Evolutionary conservation across 2,888 invertebrate genomes (phyloP).

Genomic region (Erebia palarica): DNA sequence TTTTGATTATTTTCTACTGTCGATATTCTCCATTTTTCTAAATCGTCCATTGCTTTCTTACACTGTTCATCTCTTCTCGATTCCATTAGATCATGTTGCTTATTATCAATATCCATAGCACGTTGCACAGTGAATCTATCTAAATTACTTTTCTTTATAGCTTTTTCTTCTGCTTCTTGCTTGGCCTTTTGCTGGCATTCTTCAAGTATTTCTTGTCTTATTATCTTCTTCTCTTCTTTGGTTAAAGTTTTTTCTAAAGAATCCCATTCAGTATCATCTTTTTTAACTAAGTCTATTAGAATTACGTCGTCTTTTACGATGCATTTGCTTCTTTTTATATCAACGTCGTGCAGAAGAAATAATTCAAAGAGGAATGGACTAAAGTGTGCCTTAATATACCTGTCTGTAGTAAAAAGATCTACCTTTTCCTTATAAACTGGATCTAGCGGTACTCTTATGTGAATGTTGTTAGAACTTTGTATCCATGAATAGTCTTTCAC

Average conservation of each 20-base stretch:
- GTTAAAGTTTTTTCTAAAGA: constrained; percentile 78
- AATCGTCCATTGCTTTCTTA: constrained; percentile 84
- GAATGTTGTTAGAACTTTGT: constrained; percentile 84
- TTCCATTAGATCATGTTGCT: constrained; percentile 84
- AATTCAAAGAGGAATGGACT: constrained; percentile 89
- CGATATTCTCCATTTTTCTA: constrained; percentile 82
- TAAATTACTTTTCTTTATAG: constrained; percentile 77
- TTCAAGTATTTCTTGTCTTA: constrained; percentile 82
- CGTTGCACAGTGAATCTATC: constrained; percentile 79
- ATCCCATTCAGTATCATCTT: constrained; percentile 80
- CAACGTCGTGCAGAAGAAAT: constrained; percentile 84
- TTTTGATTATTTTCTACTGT: constrained; percentile 20
- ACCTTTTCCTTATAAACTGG: constrained; percentile 84
- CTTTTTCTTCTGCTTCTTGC: constrained; percentile 77
- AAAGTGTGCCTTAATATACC: constrained; percentile 88
- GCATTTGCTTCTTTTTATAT: constrained; percentile 85
- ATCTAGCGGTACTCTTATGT: constrained; percentile 85
- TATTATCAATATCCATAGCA: constrained; percentile 75
- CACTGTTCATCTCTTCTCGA: constrained; percentile 83
- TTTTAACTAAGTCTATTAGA: constrained; percentile 86
- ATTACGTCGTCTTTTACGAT: constrained; percentile 84
- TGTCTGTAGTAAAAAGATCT: constrained; percentile 86
- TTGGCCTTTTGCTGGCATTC: constrained; percentile 81
- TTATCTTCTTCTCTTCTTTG: constrained; percentile 80
- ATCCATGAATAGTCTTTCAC: constrained; percentile 90